Evolutionary conservation across 2,797 vertebrate genomes (phyloP), one percentile per base, ranked within the genome.

Genomic region (Dromococcyx pavoninus): DNA sequence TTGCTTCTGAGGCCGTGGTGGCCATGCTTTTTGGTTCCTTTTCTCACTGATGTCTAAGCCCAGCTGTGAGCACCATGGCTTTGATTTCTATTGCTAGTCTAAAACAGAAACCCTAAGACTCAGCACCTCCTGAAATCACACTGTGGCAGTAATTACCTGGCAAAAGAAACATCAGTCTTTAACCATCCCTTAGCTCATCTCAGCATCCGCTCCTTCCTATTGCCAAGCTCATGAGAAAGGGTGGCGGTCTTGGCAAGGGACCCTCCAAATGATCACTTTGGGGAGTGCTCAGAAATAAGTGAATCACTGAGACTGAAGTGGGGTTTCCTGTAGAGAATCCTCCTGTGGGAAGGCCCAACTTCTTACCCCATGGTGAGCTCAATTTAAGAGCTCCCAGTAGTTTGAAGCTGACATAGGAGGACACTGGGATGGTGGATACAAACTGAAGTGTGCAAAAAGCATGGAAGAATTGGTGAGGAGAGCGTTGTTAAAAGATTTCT

Each of bases 71-170:
- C 50, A 61, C 33, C 0, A 1, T 28, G 77, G 57, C 77, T 92
- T 92, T 79, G 60, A 51, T 86, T 94, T 79, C 72, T 79, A n/a
- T 87, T 85, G 37, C 53, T 77, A 19, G 79, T 58, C 88, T 77
- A 46, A 64, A 71, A 10, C 37, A 13, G 32, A 74, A 78, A 85
- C 1, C 17, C 25, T 48, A n/a, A 66, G 71, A 67, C 37, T 88
- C 28, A 33, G 83, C 89, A 78, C 39, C 39, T 92, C 5, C 43
- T 71, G 65, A 24, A 8, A 5, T 88, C 65, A 57, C 35, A 8
- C 16, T 2, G 11, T 7, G 8, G 28, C 43, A 74, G 28, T 25
- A 46, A 44, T 57, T 48, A n/a, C 21, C 35, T 19, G 19, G 25
- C 37, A 61, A 24, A 81, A 46, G 76, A 81, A 85, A 32, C 2